These are phyloP conservation scores for Bufotes viridis DNA, from an alignment of 2,797 vertebrate species.

Conservation along the genomic window DNA sequence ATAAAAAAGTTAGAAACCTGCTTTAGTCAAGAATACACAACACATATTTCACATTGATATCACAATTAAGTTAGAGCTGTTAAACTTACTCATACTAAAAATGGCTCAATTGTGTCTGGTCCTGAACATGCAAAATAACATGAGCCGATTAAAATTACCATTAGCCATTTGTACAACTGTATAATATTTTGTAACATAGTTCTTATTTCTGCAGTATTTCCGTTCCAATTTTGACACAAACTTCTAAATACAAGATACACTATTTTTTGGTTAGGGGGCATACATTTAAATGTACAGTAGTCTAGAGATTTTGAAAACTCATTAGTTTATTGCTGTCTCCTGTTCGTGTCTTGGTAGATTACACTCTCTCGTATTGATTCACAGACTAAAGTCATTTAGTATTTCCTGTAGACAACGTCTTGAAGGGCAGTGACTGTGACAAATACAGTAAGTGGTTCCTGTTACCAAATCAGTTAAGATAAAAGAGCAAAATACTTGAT, in stretches of 20 bases:
- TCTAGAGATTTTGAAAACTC: not conserved
- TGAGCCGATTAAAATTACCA: too few relatives aligned
- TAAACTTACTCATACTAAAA: too few relatives aligned
- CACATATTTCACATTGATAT: too few relatives aligned
- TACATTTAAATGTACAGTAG: slow-evolving; percentile 18
- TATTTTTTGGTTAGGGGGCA: slow-evolving; percentile 7
- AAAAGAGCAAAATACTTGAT: not conserved
- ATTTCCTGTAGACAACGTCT: not conserved
- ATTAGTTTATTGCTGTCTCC: slow-evolving; percentile 4
- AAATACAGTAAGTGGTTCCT: not conserved
- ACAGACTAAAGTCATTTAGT: slow-evolving; percentile 22
- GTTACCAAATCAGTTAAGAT: slow-evolving; percentile 36
- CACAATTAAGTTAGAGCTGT: too few relatives aligned
- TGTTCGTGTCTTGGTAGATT: slow-evolving; percentile 18
- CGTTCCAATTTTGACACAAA: not conserved
- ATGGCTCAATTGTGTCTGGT: too few relatives aligned
- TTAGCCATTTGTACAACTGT: not conserved
- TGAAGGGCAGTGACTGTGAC: not conserved
- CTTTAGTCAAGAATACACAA: too few relatives aligned
- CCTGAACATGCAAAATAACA: too few relatives aligned
- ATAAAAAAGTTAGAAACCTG: too few relatives aligned
- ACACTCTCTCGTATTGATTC: slow-evolving; percentile 24
- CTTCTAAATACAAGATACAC: not conserved
- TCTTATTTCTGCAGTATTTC: not conserved
- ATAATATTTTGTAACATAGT: not conserved